phyloP scores from a whole-genome alignment of 2,888 invertebrate genomes.

The Galerucella pusilla region DNA sequence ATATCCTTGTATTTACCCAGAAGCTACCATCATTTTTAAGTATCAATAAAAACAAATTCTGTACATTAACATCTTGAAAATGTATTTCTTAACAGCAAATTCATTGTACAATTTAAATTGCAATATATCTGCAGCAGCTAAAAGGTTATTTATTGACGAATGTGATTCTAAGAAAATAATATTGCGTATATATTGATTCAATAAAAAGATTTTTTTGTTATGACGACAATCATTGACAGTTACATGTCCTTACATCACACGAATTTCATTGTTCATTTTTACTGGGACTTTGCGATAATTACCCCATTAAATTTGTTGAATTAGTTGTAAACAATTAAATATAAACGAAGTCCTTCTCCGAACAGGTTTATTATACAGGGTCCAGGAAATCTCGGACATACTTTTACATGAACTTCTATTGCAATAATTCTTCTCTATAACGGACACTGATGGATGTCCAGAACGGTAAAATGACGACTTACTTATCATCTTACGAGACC shows the following conservation, averaged over 20 bases:
- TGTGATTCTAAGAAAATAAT: slow-evolving; percentile 19
- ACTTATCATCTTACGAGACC: not conserved
- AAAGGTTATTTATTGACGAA: slow-evolving; percentile 16
- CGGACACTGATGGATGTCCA: not conserved
- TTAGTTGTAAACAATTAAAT: slow-evolving; percentile 11
- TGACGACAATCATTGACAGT: not conserved
- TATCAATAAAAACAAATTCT: slow-evolving; percentile 7
- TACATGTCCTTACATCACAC: not conserved
- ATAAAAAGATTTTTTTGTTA: slow-evolving; percentile 5
- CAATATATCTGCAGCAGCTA: slow-evolving; percentile 18
- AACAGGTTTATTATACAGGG: slow-evolving; percentile 7
- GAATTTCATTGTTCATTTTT: not conserved
- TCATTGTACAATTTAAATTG: slow-evolving; percentile 6
- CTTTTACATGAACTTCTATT: not conserved
- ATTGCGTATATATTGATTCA: slow-evolving; percentile 14
- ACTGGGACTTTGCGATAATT: not conserved
- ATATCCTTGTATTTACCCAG: not conserved
- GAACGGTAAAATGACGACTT: not conserved
- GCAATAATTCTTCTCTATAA: not conserved
- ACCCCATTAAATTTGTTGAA: not conserved
- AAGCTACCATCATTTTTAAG: not conserved
- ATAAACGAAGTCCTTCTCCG: not conserved
- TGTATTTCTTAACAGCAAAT: slow-evolving; percentile 5
- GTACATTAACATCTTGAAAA: not conserved
- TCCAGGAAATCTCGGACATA: not conserved